Evolutionary conservation across 92 coral and sea anemone genomes (phyloP), one percentile per base, ranked within the genome.

Genomic region (Montipora capitata): DNA sequence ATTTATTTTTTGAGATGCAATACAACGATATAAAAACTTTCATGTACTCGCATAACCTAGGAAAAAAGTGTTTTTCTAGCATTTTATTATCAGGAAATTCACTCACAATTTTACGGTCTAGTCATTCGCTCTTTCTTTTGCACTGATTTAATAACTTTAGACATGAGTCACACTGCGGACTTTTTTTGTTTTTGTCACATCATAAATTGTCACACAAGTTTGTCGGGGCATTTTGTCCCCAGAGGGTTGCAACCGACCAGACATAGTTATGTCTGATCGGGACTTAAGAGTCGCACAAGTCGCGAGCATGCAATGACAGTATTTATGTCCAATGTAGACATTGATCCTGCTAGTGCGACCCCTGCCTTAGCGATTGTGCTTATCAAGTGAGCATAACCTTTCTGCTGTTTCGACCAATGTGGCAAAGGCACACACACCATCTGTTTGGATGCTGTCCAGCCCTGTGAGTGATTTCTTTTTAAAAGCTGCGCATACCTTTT

Each of bases 401-500:
- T 74, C 38, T 44, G 64, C 41, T 49, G 79, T 49, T 5, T 84
- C 93, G 9, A 40, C 80, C 54, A 84, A 54, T 52, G 89, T 17
- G 52, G 80, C 67, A 61, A 90, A 77, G 10, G 90, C 84, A 38
- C 51, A 59, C 42, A 78, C 72, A 54, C 94, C 94, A 59, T 85
- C 91, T 61, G 91, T 90, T 59, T 82, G 76, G 9, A 61, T 90
- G 83, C 80, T 90, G 56, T 79, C 94, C 65, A 90, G 73, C 20
- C 94, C 91, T 11, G 69, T 27, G 35, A 90, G 86, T 20, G 82
- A 78, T 86, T 90, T 90, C 76, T 90, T 73, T 65, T 86, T 43
- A 68, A 90, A 90, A 17, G 94, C 94, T 38, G 94, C 77, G 81
- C 94, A 90, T 68, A 79, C 43, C 93, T 89, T 7, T 70, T 45